Conservation (phyloP, 35 echinoderm and acorn worm genomes). For the Strongylocentrotus purpuratus region DNA sequence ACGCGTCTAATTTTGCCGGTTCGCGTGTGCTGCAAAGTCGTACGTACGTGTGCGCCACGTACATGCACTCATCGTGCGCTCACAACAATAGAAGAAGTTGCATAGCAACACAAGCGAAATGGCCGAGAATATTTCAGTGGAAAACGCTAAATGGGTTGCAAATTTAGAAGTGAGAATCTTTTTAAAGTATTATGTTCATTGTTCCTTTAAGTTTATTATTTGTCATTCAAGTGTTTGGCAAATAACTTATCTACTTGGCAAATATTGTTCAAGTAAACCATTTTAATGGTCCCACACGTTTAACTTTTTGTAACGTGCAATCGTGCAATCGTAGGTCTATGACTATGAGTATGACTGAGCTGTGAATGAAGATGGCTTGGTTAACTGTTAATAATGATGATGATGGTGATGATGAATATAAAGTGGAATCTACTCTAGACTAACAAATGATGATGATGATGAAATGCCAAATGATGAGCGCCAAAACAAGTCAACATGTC, state of each 20-base stretch:
- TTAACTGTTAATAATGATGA: no score
- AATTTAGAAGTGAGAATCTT: neutral
- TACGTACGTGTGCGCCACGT: no score
- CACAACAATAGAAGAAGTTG: neutral
- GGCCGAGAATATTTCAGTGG: neutral
- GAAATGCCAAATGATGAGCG: no score
- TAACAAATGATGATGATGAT: no score
- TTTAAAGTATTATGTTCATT: neutral
- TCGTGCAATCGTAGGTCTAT: no score
- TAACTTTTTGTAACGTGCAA: neutral
- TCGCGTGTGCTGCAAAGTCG: neutral
- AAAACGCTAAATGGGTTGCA: neutral
- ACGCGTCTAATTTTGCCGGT: neutral
- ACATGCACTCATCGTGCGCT: no score
- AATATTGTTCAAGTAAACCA: neutral
- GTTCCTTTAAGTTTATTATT: neutral
- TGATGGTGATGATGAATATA: no score
- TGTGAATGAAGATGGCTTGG: no score
- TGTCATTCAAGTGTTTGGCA: neutral
- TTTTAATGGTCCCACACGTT: neutral
- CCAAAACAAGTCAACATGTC: no score
- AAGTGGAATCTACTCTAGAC: no score
- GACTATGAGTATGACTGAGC: no score
- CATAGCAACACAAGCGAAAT: neutral
- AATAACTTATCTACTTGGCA: neutral